Base-by-base conservation (phyloP, 2,113 vertebrate genomes). In the Elephantulus edwardii region DNA sequence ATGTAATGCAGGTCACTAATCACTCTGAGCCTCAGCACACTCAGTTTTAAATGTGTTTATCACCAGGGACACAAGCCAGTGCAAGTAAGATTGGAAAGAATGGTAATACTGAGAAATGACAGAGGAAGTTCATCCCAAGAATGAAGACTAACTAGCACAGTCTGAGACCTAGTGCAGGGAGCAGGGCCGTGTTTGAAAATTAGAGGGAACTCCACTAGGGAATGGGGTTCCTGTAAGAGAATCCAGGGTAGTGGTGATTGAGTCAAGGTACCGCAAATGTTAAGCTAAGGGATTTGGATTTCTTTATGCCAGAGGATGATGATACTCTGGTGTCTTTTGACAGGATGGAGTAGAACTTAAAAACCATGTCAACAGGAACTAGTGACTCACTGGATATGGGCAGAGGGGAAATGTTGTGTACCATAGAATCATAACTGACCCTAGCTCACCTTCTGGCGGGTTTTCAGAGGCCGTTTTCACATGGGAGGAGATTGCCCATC, bases 321-420 rank as follows among this genome's bases (percentile, higher is more conserved):
- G n/a, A n/a, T 22, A 44, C 12, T 28, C 54, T 78, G 70, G 22
- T 72, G 40, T 82, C 48, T 90, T 88, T 85, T 40, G 79, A 58
- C n/a, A 71, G 83, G 72, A 66, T 38, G 44, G 75, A 40, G 58
- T 62, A 68, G 38, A 68, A 86, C 75, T 68, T 89, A 86, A 91
- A 72, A 38, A 60, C 72, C 71, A 75, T 20, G 77, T 48, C 54
- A 81, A 90, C 3, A 72, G 48, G 28, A 68, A 20, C 44, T 70
- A 38, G 64, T 35, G n/a, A 84, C 28, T 74, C n/a, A 62, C 30
- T 30, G 11, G 5, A 46, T 52, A 8, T n/a, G 20, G 56, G 54
- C 26, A 64, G 20, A 91, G 35, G 54, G 13, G 62, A 74, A 64
- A 56, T 2, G 11, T n/a, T n/a, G n/a, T n/a, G n/a, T n/a, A n/a